These are phyloP conservation scores for Hippocampus barbouri DNA, from an alignment of 2,113 vertebrate species.

Conservation along the genomic window DNA sequence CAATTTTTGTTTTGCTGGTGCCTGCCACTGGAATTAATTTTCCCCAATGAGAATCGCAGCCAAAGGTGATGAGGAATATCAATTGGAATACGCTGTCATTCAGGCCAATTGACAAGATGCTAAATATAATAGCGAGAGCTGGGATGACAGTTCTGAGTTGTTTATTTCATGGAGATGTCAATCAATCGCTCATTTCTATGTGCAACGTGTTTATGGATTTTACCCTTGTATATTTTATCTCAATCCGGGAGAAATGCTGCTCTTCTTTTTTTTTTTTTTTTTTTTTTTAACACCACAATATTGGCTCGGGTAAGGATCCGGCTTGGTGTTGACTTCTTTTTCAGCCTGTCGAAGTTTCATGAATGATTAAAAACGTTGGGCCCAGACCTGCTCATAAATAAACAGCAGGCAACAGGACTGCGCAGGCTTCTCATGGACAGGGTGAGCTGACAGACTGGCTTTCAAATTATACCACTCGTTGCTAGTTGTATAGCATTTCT, in stretches of 20 bases:
- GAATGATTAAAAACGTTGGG: slow-evolving; percentile 73
- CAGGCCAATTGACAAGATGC: background rate
- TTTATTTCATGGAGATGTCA: background rate
- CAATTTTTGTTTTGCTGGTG: background rate
- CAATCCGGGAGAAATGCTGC: slow-evolving; percentile 30
- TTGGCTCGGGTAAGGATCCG: slow-evolving; percentile 49
- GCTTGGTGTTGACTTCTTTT: slow-evolving; percentile 65
- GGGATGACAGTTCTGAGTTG: background rate
- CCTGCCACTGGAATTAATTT: background rate
- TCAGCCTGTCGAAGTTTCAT: slow-evolving; percentile 66
- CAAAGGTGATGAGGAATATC: background rate
- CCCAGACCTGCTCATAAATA: slow-evolving; percentile 75
- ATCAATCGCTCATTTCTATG: background rate
- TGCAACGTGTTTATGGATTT: slow-evolving; percentile 23
- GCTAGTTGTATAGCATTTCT: slow-evolving; percentile 55
- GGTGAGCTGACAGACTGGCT: slow-evolving; percentile 62
- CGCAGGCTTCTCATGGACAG: slow-evolving; percentile 60
- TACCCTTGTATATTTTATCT: slow-evolving; percentile 17
- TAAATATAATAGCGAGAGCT: background rate
- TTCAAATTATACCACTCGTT: slow-evolving; percentile 65
- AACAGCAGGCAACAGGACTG: slow-evolving; percentile 69
- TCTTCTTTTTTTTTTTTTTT: slow-evolving; percentile 21
- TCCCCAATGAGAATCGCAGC: background rate
- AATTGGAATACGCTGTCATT: background rate
- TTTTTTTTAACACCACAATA: slow-evolving; percentile 17